phyloP scores from a whole-genome alignment of 1,140 invertebrate species.

The Melanaphis sacchari region DNA sequence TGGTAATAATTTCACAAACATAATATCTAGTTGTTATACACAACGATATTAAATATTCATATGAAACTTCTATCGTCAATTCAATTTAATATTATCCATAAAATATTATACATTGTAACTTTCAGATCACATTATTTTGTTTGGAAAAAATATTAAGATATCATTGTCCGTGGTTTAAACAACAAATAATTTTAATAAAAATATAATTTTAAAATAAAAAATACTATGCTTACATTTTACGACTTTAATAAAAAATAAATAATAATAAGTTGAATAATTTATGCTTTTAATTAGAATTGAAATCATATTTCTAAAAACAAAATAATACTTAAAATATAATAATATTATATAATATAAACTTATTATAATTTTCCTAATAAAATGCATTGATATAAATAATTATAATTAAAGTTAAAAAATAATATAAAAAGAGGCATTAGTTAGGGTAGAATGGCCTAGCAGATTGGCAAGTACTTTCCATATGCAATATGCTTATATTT shows the following conservation, averaged over 20 bases:
- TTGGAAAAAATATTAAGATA: neutral
- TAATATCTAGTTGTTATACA: neutral
- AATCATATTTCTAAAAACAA: neutral
- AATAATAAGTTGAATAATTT: neutral
- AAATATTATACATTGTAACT: neutral
- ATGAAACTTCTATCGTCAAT: neutral
- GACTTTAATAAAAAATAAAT: neutral
- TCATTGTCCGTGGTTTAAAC: neutral
- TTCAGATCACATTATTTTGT: neutral
- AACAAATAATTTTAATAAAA: neutral
- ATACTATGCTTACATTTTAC: neutral
- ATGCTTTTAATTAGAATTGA: neutral
- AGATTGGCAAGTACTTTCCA: neutral
- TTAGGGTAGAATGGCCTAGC: neutral
- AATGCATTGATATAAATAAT: neutral
- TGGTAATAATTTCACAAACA: neutral
- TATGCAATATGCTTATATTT: neutral
- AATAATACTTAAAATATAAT: neutral
- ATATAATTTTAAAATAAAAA: neutral
- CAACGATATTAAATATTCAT: neutral
- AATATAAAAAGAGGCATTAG: neutral
- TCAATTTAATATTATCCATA: slow-evolving; percentile 5
- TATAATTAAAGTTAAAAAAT: neutral
- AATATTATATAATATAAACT: neutral
- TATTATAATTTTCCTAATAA: neutral